Percentiles rank a stretch among this genome's conserved stretches.
These are phyloP conservation scores for Catharus ustulatus DNA, from an alignment of 2,797 vertebrate genomes.

Conservation along the genomic window DNA sequence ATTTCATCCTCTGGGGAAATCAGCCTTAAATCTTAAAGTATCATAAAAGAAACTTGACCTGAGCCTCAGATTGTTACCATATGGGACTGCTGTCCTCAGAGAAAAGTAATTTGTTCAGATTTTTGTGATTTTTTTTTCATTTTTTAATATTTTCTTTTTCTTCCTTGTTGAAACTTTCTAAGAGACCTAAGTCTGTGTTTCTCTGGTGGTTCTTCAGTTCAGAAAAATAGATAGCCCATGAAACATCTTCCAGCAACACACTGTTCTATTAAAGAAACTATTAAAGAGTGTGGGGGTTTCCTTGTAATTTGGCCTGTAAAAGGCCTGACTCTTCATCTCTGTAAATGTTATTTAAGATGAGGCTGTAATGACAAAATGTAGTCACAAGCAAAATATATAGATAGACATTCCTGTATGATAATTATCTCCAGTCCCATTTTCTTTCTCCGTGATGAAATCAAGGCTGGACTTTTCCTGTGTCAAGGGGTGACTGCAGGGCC, in stretches of 20 bases:
- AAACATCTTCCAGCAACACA: neutral
- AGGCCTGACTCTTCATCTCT: neutral
- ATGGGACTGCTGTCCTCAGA: neutral
- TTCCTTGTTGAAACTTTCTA: neutral
- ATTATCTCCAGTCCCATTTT: neutral
- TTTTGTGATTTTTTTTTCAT: neutral
- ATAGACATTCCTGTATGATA: neutral
- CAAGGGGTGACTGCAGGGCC: neutral
- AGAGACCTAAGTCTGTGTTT: neutral
- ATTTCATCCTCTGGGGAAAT: slow-evolving; percentile 8
- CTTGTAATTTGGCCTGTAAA: neutral
- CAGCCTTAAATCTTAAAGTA: neutral
- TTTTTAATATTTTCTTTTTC: neutral
- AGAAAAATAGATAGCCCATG: neutral
- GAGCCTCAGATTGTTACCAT: neutral
- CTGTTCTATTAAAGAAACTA: neutral
- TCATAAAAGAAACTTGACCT: neutral
- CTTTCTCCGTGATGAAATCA: neutral
- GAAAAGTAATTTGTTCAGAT: neutral
- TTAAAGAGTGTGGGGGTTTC: neutral
- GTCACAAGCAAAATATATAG: neutral
- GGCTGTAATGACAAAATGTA: neutral
- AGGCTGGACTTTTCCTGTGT: neutral
- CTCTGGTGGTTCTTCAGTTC: neutral
- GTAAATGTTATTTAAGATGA: neutral